Conservation (phyloP, 2,797 vertebrate species). For the Alcedo atthis region DNA sequence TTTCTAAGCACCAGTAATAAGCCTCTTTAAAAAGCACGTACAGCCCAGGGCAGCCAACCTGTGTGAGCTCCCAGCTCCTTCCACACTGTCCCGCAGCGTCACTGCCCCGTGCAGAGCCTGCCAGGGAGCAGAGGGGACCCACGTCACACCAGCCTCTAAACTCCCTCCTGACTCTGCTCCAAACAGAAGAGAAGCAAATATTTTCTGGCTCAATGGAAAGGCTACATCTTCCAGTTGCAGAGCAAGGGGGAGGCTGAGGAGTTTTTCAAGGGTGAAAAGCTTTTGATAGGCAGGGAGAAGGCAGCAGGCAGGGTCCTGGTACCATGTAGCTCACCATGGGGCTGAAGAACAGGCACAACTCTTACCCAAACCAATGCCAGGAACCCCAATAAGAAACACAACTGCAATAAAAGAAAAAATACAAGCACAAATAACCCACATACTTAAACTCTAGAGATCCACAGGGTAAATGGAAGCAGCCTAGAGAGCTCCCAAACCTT, state of each 20-base stretch:
- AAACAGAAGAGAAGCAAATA: not conserved
- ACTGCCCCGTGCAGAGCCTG: rapidly evolving
- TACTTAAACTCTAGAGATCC: not conserved
- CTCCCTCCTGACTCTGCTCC: not conserved
- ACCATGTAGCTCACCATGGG: not conserved
- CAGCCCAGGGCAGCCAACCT: rapidly evolving
- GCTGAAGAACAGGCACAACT: not conserved
- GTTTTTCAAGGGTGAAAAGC: not conserved
- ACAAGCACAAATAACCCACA: not conserved
- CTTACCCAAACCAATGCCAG: not conserved
- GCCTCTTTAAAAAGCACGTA: not conserved
- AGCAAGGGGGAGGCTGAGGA: not conserved
- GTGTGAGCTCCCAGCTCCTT: not conserved
- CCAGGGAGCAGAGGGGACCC: not conserved
- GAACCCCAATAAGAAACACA: not conserved
- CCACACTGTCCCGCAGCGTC: rapidly evolving
- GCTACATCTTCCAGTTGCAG: constrained; percentile 28
- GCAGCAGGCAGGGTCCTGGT: not conserved
- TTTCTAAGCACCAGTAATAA: constrained; percentile 15
- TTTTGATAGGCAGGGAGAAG: not conserved
- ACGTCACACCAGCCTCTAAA: not conserved
- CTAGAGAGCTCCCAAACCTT: not conserved
- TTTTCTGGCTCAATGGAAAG: not conserved
- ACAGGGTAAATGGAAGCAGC: not conserved
- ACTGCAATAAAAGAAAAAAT: not conserved